Evolutionary conservation across 2,888 invertebrate species (phyloP).

Genomic region (Folsomia candida): DNA sequence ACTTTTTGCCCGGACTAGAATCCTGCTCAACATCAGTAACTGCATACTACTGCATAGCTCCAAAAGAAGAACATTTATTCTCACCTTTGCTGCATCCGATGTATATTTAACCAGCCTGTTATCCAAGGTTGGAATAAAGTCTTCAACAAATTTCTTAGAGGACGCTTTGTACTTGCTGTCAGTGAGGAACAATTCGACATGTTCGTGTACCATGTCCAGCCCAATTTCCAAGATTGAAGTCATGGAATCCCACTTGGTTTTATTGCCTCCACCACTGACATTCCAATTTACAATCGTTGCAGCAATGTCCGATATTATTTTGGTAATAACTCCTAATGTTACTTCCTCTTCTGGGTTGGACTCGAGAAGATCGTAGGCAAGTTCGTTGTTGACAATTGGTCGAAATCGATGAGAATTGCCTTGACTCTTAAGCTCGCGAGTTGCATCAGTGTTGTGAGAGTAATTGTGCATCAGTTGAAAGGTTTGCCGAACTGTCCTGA

Average conservation of each 20-base stretch:
- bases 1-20: too few relatives aligned
- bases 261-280: not conserved
- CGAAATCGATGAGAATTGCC: slow-evolving; percentile 7
- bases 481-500: slow-evolving; percentile 32
- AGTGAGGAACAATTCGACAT: slow-evolving; percentile 34
- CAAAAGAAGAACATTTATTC: not conserved
- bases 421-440: slow-evolving; percentile 13
- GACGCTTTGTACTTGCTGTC: slow-evolving; percentile 8
- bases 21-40: not conserved
- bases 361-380: slow-evolving; percentile 24
- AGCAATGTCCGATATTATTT: slow-evolving; percentile 36
- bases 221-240: slow-evolving; percentile 42
- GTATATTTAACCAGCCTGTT: slow-evolving; percentile 21
- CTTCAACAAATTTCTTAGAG: slow-evolving; percentile 17
- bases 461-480: slow-evolving; percentile 40
- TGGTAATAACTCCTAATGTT: slow-evolving; percentile 41
- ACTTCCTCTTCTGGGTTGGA: slow-evolving; percentile 37
- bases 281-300: slow-evolving; percentile 25
- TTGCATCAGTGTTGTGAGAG: slow-evolving; percentile 27
- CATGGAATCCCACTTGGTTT: slow-evolving; percentile 19
- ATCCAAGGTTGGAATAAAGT: slow-evolving; percentile 17
- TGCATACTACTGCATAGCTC: not conserved
- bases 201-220: slow-evolving; percentile 38
- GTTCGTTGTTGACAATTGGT: slow-evolving; percentile 28
- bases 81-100: slow-evolving; percentile 34